Base-by-base conservation (phyloP, 1,140 invertebrate species). In the Formica exsecta region DNA sequence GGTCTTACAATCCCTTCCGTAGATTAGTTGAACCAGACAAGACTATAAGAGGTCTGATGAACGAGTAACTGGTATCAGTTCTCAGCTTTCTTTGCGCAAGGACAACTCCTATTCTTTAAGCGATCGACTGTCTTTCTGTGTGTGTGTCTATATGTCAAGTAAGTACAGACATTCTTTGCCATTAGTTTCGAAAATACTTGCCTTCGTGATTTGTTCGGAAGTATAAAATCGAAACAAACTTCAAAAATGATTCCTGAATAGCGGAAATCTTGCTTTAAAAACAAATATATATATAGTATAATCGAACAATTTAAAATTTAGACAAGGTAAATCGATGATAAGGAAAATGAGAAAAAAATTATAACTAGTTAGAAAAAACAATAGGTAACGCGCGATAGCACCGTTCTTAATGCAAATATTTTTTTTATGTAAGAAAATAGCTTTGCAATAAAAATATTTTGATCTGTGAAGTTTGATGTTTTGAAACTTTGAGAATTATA, bases 1-100 rank as follows among this genome's bases (percentile, higher is more conserved):
- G 54, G 71, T 74, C 76, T 25, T 59, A 64, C 91, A 92, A 92
- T 88, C 92, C 89, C 92, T 91, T 91, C 92, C 91, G 87, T 85
- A 74, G 85, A 81, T 85, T 73, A 90, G 74, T 80, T 90, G 86
- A 87, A 91, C 85, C 86, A 89, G 89, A 85, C 81, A 71, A 86
- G 88, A 87, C 87, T 93, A 93, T 93, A 93, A 93, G 92, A 93
- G 87, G 71, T 89, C 79, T 87, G 89, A 92, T 91, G 86, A 89
- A 68, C 85, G 74, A 66, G 86, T 75, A 89, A 89, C 57, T 84
- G 85, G 91, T 91, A 93, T 92, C 92, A 93, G 92, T 93, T 89
- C 86, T 88, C 90, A 89, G 86, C 89, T 92, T 87, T 89, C 59
- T 68, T 85, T 85, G 87, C 88, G 89, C 87, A 89, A 91, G 87